Percentiles rank a stretch among this genome's conserved stretches.
phyloP scores from a whole-genome alignment of 2,113 vertebrate genomes.

The Ictalurus punctatus region DNA sequence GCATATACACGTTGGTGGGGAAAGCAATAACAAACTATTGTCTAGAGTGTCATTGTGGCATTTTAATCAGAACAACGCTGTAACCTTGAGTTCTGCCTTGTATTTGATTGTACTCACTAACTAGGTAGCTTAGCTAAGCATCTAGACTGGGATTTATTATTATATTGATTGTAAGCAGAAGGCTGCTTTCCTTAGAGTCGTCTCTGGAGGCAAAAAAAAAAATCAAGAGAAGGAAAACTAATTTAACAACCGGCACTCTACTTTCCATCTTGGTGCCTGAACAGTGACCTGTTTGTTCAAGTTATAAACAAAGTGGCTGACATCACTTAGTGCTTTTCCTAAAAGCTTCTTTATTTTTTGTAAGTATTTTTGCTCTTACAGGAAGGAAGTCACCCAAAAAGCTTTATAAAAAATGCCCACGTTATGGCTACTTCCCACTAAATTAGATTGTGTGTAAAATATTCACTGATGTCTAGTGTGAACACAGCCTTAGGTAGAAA shows the following conservation, averaged over 20 bases:
- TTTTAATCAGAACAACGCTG: too few species aligned
- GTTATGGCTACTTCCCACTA: neutral
- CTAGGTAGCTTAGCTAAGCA: neutral
- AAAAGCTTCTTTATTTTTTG: neutral
- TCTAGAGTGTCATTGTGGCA: neutral
- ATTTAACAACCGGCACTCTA: neutral
- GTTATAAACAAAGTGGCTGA: slow-evolving; percentile 7
- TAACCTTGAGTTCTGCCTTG: neutral
- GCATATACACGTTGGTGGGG: neutral
- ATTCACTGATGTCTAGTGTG: neutral
- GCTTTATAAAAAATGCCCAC: neutral
- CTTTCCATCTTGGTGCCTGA: slow-evolving; percentile 3
- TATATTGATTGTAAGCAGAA: neutral
- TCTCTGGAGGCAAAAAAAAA: neutral
- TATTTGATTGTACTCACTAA: neutral
- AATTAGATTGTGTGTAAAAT: neutral
- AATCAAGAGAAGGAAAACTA: neutral
- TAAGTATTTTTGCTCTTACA: neutral
- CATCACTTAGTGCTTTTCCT: neutral
- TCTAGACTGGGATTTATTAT: neutral
- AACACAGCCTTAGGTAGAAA: neutral
- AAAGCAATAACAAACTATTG: neutral
- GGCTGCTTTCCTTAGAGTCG: neutral
- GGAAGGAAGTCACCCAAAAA: neutral
- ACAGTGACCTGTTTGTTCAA: slow-evolving; percentile 6